Conservation (phyloP, 1,140 invertebrate species). For the Drosophila busckii region DNA sequence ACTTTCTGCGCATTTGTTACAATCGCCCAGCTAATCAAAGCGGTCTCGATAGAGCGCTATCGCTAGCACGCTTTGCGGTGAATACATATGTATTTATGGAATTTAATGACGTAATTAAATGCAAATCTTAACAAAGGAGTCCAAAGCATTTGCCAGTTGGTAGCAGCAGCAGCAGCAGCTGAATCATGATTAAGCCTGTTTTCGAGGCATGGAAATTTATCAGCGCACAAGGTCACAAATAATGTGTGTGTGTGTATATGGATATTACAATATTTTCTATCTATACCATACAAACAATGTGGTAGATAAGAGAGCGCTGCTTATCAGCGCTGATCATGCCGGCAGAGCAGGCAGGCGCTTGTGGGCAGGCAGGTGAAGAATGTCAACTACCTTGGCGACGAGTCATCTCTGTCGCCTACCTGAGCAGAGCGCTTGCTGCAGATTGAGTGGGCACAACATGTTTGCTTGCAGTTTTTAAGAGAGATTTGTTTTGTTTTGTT, state of each 20-base stretch:
- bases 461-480: neutral
- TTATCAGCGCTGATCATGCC: constrained; percentile 36
- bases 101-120: constrained; percentile 61
- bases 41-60: constrained; percentile 42
- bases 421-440: constrained; percentile 43
- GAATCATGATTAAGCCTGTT: constrained; percentile 12
- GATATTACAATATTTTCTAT: too few species aligned
- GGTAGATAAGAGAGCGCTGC: too few species aligned
- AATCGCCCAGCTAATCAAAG: constrained; percentile 40
- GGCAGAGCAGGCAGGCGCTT: constrained; percentile 4
- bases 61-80: constrained; percentile 12
- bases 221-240: constrained; percentile 19
- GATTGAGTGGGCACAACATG: constrained; percentile 21
- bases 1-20: constrained; percentile 23
- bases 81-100: constrained; percentile 54
- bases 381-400: constrained; percentile 62
- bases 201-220: constrained; percentile 4
- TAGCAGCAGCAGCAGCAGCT: neutral
- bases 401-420: constrained; percentile 54
- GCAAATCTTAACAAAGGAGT: constrained; percentile 39
- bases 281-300: too few species aligned
- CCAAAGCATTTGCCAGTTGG: neutral
- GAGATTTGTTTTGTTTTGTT: neutral
- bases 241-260: neutral
- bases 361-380: constrained; percentile 16